These are phyloP conservation scores for Elephantulus edwardii DNA, from an alignment of 2,113 vertebrate genomes.

Conservation along the genomic window DNA sequence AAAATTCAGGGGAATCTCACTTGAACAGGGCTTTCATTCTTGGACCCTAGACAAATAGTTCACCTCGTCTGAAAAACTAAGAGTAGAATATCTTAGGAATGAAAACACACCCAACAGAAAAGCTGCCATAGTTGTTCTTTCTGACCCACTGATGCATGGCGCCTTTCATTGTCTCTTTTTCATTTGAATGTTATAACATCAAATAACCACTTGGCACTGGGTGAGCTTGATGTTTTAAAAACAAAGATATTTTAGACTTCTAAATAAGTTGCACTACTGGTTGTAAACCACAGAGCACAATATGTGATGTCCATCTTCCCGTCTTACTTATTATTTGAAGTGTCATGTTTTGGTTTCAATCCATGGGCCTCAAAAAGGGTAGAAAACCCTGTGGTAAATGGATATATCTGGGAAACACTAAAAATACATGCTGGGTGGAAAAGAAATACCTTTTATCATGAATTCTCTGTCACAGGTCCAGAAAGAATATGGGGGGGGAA, in stretches of 20 bases:
- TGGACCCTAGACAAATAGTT: constrained; percentile 3
- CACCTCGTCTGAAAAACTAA: neutral
- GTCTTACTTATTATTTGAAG: constrained; percentile 42
- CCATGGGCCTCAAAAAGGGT: constrained; percentile 38
- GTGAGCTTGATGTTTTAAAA: constrained; percentile 33
- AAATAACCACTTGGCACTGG: constrained; percentile 67
- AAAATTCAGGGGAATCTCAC: neutral
- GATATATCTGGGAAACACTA: constrained; percentile 69
- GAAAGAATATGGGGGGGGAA: neutral
- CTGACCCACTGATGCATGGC: constrained; percentile 51
- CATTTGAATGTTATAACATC: constrained; percentile 53
- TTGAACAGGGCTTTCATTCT: neutral
- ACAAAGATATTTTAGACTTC: constrained; percentile 68
- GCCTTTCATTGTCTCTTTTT: constrained; percentile 53
- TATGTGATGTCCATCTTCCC: constrained; percentile 43
- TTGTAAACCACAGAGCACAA: constrained; percentile 67
- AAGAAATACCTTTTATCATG: constrained; percentile 1
- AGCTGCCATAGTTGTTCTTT: constrained; percentile 14
- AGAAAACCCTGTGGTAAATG: constrained; percentile 56
- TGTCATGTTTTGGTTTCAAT: constrained; percentile 64
- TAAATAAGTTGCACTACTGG: constrained; percentile 55
- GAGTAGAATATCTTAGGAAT: neutral
- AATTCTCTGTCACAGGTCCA: constrained; percentile 22
- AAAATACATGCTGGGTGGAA: constrained; percentile 25
- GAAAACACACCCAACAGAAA: neutral